A percentile compares a stretch with the other conserved stretches of the same genome.
These are phyloP conservation scores for Campylorhamphus procurvoides DNA, from an alignment of 2,113 vertebrate species.

Conservation along the genomic window DNA sequence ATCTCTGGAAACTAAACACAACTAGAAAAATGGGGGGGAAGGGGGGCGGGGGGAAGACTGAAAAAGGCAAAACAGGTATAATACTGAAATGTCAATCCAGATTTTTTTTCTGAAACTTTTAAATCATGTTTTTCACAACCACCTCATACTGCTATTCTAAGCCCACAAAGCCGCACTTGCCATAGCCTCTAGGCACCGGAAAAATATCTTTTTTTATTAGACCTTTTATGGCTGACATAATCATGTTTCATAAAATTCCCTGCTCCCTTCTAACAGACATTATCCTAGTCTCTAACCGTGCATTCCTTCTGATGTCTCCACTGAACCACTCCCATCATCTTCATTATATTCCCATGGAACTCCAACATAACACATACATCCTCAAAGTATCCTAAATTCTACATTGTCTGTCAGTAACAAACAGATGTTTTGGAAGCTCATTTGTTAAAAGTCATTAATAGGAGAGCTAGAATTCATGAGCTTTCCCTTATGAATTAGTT, in stretches of 20 bases:
- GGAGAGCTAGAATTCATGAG: neutral
- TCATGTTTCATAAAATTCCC: neutral
- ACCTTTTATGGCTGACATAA: neutral
- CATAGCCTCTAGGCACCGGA: neutral
- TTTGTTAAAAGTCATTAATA: neutral
- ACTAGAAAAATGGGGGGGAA: accelerated
- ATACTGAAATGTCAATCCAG: neutral
- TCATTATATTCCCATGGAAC: neutral
- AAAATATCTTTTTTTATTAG: neutral
- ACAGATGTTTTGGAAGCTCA: neutral
- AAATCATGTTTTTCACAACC: neutral
- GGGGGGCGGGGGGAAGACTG: accelerated
- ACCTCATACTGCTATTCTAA: neutral
- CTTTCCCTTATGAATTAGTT: neutral
- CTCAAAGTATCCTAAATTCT: neutral
- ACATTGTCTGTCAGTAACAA: neutral
- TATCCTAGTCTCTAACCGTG: neutral
- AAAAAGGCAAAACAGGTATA: neutral
- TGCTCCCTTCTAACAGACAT: neutral
- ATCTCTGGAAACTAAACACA: neutral
- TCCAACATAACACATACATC: neutral
- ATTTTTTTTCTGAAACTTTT: neutral
- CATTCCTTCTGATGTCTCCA: neutral
- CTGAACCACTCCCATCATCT: neutral
- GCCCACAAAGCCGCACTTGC: neutral